These are phyloP conservation scores for Otocyon megalotis DNA, from an alignment of 2,113 vertebrate genomes.

Conservation along the genomic window DNA sequence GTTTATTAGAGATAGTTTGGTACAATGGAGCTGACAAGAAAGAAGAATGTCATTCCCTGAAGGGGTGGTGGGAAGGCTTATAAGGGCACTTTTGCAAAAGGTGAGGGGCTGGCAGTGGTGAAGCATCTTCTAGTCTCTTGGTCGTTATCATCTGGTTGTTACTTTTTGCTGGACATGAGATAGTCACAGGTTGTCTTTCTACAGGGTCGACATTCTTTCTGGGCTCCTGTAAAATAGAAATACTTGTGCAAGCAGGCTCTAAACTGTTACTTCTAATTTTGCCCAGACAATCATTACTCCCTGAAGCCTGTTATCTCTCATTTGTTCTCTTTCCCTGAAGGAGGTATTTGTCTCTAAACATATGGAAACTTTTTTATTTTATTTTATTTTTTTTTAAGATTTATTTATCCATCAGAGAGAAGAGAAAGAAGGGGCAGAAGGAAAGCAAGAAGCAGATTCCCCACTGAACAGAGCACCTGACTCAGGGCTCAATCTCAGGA, in stretches of 20 bases:
- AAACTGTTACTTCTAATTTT: neutral
- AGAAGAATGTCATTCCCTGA: neutral
- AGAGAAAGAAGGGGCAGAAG: neutral
- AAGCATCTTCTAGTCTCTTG: neutral
- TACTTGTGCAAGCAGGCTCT: neutral
- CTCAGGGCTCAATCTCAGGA: neutral
- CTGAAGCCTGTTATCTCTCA: neutral
- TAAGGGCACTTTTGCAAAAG: neutral
- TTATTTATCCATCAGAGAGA: neutral
- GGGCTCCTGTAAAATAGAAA: neutral
- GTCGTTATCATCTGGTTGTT: neutral
- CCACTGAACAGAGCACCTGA: neutral
- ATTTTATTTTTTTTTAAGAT: neutral
- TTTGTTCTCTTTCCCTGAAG: neutral
- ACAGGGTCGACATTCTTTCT: neutral
- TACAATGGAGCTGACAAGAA: neutral
- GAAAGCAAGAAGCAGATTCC: neutral
- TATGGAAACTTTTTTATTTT: neutral
- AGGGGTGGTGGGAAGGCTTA: neutral
- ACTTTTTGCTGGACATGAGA: neutral
- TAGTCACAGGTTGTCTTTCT: neutral
- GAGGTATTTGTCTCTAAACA: neutral
- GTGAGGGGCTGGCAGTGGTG: neutral
- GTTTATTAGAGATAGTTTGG: neutral
- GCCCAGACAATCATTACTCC: neutral